Evolutionary conservation across 2,888 invertebrate species (phyloP).

Genomic region (Aquatica leii): DNA sequence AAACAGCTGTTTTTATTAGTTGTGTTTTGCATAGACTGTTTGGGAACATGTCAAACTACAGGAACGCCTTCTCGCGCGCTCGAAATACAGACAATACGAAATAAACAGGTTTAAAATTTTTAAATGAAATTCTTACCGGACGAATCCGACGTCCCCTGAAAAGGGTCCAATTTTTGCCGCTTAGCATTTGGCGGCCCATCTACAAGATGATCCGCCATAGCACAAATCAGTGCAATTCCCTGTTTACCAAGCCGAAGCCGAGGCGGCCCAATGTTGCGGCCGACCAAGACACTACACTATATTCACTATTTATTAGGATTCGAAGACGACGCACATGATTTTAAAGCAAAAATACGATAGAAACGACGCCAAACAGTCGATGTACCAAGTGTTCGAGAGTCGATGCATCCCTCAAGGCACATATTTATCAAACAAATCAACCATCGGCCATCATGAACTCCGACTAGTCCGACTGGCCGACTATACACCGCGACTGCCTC

Average conservation of each 20-base stretch:
- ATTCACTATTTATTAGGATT: slow-evolving; percentile 60
- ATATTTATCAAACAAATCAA: slow-evolving; percentile 74
- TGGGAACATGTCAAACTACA: slow-evolving; percentile 48
- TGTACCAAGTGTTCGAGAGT: slow-evolving; percentile 74
- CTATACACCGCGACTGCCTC: slow-evolving; percentile 66
- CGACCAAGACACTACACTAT: slow-evolving; percentile 58
- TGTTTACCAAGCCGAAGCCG: slow-evolving; percentile 75
- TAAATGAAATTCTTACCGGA: slow-evolving; percentile 71
- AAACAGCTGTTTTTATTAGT: slow-evolving; percentile 49
- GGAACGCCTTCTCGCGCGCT: slow-evolving; percentile 58
- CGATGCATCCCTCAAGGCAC: slow-evolving; percentile 79
- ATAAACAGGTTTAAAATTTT: slow-evolving; percentile 36
- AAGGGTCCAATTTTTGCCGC: slow-evolving; percentile 91
- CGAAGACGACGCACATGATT: slow-evolving; percentile 60
- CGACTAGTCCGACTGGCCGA: slow-evolving; percentile 73
- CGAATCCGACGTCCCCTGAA: slow-evolving; percentile 82
- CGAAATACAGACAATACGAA: slow-evolving; percentile 47
- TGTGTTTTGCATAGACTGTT: slow-evolving; percentile 46
- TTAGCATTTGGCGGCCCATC: slow-evolving; percentile 94
- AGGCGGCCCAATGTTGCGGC: slow-evolving; percentile 62
- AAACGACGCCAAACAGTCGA: slow-evolving; percentile 66
- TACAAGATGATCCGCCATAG: slow-evolving; percentile 93
- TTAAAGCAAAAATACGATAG: slow-evolving; percentile 58
- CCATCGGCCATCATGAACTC: slow-evolving; percentile 83
- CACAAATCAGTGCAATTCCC: slow-evolving; percentile 58